Evolutionary conservation across 1,140 invertebrate species (phyloP).

Genomic region (Tyrophagus putrescentiae): DNA sequence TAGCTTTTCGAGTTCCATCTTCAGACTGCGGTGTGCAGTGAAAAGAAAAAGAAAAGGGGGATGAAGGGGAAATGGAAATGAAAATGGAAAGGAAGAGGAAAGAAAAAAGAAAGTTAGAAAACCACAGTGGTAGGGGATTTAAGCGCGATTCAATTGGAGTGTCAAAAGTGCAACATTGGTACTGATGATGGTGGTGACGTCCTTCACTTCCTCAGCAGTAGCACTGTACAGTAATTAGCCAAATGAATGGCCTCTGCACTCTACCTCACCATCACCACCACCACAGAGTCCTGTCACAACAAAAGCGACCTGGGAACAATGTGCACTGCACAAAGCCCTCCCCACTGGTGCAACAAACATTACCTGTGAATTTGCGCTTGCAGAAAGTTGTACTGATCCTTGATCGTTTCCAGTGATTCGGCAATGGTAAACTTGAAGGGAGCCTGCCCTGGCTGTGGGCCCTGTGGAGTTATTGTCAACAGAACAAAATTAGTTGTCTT

Average conservation of each 20-base stretch:
- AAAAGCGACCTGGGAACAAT: neutral
- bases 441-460: conserved; percentile 59
- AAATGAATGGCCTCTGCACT: too few relatives aligned
- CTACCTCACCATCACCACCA: neutral
- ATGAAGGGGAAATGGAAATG: neutral
- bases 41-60: neutral
- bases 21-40: conserved; percentile 39
- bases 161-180: too few relatives aligned
- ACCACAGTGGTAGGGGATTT: too few relatives aligned
- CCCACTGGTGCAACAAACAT: conserved; percentile 38
- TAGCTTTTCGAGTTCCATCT: conserved; percentile 65
- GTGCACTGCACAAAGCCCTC: neutral
- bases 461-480: neutral
- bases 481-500: too few relatives aligned
- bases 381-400: conserved; percentile 96
- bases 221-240: too few relatives aligned
- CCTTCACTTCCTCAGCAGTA: too few relatives aligned
- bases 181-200: too few relatives aligned
- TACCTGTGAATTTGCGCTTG: conserved; percentile 97
- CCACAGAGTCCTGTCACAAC: too few relatives aligned
- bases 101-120: neutral
- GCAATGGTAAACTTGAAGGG: conserved; percentile 90
- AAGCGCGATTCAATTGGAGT: neutral
- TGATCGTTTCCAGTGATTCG: conserved; percentile 91
- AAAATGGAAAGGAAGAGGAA: neutral